phyloP scores from a whole-genome alignment of 1,140 invertebrate species.

The Heliothis subflexa region DNA sequence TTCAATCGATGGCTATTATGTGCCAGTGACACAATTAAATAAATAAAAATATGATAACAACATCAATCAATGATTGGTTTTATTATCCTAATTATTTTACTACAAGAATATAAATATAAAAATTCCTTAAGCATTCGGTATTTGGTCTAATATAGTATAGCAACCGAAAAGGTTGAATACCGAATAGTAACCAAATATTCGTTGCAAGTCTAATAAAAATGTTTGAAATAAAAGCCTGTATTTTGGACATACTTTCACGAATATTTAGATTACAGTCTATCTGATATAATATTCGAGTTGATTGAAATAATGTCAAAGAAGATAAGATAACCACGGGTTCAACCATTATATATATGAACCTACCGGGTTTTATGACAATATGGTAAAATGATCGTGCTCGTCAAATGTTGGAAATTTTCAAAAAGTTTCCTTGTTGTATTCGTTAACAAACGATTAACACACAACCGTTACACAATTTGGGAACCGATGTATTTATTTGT shows the following conservation, averaged over 20 bases:
- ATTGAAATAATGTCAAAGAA: constrained; percentile 25
- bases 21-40: no score
- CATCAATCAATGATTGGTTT: no score
- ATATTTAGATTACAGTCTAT: constrained; percentile 30
- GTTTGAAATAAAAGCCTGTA: background rate
- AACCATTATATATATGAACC: background rate
- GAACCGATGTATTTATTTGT: constrained; percentile 7
- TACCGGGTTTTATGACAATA: background rate
- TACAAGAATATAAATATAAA: no score
- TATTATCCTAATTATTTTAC: no score
- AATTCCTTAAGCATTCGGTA: no score
- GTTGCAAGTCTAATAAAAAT: no score
- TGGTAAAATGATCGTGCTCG: background rate
- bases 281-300: constrained; percentile 37
- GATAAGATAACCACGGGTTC: constrained; percentile 37
- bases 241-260: constrained; percentile 19
- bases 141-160: no score
- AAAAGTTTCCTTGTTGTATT: constrained; percentile 53
- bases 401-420: constrained; percentile 10
- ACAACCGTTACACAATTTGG: constrained; percentile 11
- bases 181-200: no score
- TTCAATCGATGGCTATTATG: no score
- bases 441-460: constrained; percentile 42
- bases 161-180: no score
- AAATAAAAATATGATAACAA: no score